Percentiles rank a stretch among this genome's conserved stretches.
These are phyloP conservation scores for Tetramorium bicarinatum DNA, from an alignment of 2,888 invertebrate species.

Conservation along the genomic window DNA sequence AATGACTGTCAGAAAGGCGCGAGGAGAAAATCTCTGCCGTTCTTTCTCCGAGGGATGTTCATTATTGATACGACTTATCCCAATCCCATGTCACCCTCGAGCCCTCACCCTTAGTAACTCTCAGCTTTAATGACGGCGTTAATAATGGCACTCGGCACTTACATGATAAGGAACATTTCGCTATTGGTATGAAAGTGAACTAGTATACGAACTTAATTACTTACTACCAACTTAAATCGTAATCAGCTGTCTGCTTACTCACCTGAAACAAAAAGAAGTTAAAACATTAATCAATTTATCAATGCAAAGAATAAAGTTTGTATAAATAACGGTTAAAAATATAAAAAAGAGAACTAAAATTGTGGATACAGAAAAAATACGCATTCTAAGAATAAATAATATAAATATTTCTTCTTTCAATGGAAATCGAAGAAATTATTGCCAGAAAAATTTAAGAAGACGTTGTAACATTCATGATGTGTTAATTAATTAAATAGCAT, in stretches of 20 bases:
- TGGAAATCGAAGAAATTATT: background rate
- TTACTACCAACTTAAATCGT: constrained; percentile 69
- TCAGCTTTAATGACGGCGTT: constrained; percentile 77
- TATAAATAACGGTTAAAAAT: background rate
- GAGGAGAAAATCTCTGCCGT: constrained; percentile 34
- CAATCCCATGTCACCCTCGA: constrained; percentile 35
- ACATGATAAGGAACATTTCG: constrained; percentile 60
- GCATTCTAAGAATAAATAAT: background rate
- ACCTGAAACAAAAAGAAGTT: constrained; percentile 78
- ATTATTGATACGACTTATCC: constrained; percentile 66
- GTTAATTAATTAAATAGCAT: background rate
- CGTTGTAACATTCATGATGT: background rate
- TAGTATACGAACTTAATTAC: constrained; percentile 75
- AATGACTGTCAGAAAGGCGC: background rate
- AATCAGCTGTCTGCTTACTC: constrained; percentile 74
- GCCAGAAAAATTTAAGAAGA: background rate
- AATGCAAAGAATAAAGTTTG: constrained; percentile 14
- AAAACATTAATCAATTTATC: constrained; percentile 70
- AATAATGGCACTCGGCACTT: constrained; percentile 74
- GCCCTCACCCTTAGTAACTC: constrained; percentile 68
- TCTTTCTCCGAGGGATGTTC: constrained; percentile 53
- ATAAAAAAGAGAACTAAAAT: background rate
- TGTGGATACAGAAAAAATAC: background rate
- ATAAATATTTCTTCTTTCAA: background rate
- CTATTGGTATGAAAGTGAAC: constrained; percentile 46